Conservation (phyloP, 2,888 invertebrate genomes). For the Caenorhabditis macrosperma region DNA sequence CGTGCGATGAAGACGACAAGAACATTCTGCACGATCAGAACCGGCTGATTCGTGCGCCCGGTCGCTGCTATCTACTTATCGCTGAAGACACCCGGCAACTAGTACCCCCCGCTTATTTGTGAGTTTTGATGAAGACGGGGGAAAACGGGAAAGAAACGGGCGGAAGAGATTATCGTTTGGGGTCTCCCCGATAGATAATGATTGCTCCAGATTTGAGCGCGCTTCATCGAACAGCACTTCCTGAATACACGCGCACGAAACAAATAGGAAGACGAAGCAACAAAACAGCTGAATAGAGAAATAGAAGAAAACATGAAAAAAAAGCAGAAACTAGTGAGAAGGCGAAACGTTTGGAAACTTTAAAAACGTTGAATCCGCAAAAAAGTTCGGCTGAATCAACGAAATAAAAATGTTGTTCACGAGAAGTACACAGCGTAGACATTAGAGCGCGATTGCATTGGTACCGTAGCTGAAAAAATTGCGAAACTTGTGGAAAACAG, state of each 20-base stretch:
- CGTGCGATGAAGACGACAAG: constrained; percentile 78
- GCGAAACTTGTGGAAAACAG: neutral
- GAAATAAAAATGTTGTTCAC: constrained; percentile 13
- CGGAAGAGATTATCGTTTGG: constrained; percentile 46
- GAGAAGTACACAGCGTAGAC: constrained; percentile 21
- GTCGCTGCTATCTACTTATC: constrained; percentile 64
- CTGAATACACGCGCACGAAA: neutral
- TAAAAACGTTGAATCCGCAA: no score
- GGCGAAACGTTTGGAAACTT: neutral
- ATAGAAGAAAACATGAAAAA: neutral
- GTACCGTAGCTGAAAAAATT: neutral
- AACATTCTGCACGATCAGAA: constrained; percentile 70
- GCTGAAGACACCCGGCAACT: constrained; percentile 65
- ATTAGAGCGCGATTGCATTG: constrained; percentile 19
- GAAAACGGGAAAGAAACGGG: constrained; percentile 3
- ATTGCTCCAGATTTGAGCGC: constrained; percentile 41
- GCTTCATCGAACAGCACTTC: constrained; percentile 51
- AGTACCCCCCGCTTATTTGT: constrained; percentile 43
- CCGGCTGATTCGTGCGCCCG: constrained; percentile 56
- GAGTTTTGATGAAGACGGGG: constrained; percentile 29
- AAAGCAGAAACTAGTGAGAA: neutral
- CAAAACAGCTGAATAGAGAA: constrained; percentile 1
- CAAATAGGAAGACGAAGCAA: neutral
- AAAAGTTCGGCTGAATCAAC: neutral
- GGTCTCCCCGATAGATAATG: constrained; percentile 24